Conservation (phyloP, 2,888 invertebrate genomes). For the Chymomyza fuscimana region DNA sequence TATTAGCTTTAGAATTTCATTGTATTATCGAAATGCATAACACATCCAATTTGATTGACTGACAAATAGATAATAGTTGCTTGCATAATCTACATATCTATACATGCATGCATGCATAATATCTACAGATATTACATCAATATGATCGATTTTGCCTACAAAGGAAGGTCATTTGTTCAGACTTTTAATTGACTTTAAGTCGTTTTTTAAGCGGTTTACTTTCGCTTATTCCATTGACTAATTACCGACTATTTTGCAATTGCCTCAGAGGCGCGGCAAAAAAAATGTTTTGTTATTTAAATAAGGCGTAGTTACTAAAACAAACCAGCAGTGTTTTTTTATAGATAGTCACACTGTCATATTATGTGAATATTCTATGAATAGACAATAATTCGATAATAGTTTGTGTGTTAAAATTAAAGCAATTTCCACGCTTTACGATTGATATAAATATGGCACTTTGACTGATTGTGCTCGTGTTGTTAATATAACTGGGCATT, state of each 20-base stretch:
- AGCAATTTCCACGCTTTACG: neutral
- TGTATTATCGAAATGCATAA: neutral
- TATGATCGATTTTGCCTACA: slow-evolving; percentile 4
- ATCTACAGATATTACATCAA: neutral
- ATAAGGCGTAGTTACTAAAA: neutral
- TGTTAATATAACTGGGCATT: neutral
- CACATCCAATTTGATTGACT: neutral
- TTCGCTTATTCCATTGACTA: slow-evolving; percentile 59
- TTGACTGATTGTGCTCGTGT: neutral
- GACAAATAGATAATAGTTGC: neutral
- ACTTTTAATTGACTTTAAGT: neutral
- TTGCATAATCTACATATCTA: slow-evolving; percentile 4
- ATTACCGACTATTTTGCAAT: slow-evolving; percentile 42
- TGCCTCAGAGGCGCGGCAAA: slow-evolving; percentile 4
- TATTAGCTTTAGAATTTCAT: neutral
- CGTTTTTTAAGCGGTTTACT: slow-evolving; percentile 39
- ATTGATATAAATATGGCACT: neutral
- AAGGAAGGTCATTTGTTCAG: neutral
- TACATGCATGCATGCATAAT: neutral
- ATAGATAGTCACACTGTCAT: neutral
- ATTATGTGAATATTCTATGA: neutral
- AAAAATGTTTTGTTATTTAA: neutral
- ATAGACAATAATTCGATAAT: neutral
- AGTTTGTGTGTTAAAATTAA: neutral
- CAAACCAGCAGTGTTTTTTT: neutral